Conservation (phyloP, 1,140 invertebrate genomes). For the Mylabris phalerata region DNA sequence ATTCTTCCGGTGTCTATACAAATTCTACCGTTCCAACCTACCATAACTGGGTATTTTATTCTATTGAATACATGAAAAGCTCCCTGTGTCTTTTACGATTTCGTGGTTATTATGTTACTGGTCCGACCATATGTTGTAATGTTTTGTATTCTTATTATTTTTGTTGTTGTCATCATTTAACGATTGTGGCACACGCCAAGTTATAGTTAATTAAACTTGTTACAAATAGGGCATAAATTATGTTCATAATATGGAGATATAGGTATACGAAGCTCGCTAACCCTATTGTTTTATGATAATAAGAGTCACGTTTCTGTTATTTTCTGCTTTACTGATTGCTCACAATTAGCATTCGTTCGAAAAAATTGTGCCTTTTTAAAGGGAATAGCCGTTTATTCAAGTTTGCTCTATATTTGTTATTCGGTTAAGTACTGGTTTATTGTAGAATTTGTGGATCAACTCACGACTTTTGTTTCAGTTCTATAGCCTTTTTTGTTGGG, state of each 20-base stretch:
- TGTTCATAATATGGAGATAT: too few relatives aligned
- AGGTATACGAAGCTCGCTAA: neutral
- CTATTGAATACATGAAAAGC: neutral
- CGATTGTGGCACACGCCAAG: constrained; percentile 18
- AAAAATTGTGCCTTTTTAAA: too few relatives aligned
- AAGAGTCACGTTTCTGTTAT: constrained; percentile 14
- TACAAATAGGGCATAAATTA: constrained; percentile 6
- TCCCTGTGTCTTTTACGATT: constrained; percentile 1
- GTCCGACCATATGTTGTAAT: constrained; percentile 16
- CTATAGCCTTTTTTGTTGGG: too few relatives aligned
- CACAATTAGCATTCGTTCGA: too few relatives aligned
- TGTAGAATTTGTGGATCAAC: too few relatives aligned
- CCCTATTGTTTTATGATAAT: constrained; percentile 9
- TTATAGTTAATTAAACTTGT: constrained; percentile 14
- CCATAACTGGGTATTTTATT: neutral
- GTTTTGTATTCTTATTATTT: neutral
- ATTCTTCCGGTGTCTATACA: constrained; percentile 1
- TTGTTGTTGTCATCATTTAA: neutral
- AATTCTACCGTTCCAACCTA: too few relatives aligned
- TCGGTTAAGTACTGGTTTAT: too few relatives aligned
- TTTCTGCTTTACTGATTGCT: constrained; percentile 12
- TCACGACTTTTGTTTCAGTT: too few relatives aligned
- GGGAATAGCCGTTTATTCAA: too few relatives aligned
- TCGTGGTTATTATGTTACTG: constrained; percentile 19
- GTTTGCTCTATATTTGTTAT: too few relatives aligned